Evolutionary conservation across 2,113 vertebrate genomes (phyloP).

Genomic region (Malaclemys terrapin): DNA sequence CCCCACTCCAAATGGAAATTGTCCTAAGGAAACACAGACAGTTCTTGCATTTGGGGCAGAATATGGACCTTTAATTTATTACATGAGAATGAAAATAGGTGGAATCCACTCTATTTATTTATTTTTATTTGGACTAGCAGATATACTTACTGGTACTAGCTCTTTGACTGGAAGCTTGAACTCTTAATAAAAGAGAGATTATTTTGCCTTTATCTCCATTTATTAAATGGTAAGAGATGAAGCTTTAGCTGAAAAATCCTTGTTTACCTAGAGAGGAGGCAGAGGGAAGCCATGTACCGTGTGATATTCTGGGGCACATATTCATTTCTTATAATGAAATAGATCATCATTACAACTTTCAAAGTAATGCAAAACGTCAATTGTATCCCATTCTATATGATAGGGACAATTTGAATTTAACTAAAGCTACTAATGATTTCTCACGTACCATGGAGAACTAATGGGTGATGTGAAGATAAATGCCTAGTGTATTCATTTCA

Average conservation of each 20-base stretch:
- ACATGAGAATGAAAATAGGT: background rate
- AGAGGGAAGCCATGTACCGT: background rate
- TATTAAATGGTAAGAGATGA: background rate
- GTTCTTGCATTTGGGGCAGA: background rate
- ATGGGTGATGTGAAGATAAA: background rate
- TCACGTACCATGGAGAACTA: background rate
- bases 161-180: background rate
- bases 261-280: background rate
- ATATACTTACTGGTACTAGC: background rate
- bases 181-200: background rate
- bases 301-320: background rate
- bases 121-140: background rate
- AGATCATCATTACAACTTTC: background rate
- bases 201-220: background rate
- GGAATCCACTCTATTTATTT: background rate
- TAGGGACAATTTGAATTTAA: background rate
- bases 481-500: background rate
- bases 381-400: background rate
- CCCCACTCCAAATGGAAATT: background rate
- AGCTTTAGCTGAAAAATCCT: background rate
- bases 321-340: background rate
- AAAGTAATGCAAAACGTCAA: background rate
- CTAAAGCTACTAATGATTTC: background rate
- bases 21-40: background rate
- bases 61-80: background rate